Evolutionary conservation across 2,888 invertebrate species (phyloP).

Genomic region (Tetanocera ferruginea): DNA sequence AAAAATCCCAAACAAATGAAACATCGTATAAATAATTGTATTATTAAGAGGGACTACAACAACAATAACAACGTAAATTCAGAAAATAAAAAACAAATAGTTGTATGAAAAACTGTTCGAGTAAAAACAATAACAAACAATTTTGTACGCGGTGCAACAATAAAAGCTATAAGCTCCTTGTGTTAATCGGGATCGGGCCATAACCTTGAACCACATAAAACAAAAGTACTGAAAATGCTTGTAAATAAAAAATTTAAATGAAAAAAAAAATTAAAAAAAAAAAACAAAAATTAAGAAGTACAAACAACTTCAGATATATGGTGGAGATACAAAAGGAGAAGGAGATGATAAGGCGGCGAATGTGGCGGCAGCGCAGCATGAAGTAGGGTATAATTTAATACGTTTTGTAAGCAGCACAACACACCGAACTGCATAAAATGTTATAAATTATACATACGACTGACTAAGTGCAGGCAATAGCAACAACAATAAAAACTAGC

Average conservation of each 20-base stretch:
- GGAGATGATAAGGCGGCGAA: not conserved
- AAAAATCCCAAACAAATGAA: constrained; percentile 68
- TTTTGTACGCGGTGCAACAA: constrained; percentile 49
- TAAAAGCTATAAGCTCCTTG: constrained; percentile 61
- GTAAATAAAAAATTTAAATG: not conserved
- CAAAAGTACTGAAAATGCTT: constrained; percentile 11
- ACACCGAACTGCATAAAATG: constrained; percentile 57
- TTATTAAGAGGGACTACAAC: constrained; percentile 2
- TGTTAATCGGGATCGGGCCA: constrained; percentile 59
- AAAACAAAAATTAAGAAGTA: not conserved
- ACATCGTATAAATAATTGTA: constrained; percentile 68
- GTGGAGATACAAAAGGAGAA: not conserved
- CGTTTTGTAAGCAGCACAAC: constrained; percentile 48
- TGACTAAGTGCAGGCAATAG: constrained; percentile 36
- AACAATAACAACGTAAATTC: constrained; percentile 11
- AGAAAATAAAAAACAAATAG: not conserved
- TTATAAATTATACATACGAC: constrained; percentile 66
- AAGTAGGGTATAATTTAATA: constrained; percentile 64
- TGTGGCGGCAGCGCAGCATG: not conserved
- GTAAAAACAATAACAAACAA: constrained; percentile 8
- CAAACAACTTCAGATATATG: not conserved
- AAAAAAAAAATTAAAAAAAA: not conserved
- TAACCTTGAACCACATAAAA: constrained; percentile 61
- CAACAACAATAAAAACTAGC: constrained; percentile 39
- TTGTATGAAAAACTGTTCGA: not conserved